Evolutionary conservation across 2,113 vertebrate species (phyloP).

Genomic region (Periophthalmodon schlosseri): DNA sequence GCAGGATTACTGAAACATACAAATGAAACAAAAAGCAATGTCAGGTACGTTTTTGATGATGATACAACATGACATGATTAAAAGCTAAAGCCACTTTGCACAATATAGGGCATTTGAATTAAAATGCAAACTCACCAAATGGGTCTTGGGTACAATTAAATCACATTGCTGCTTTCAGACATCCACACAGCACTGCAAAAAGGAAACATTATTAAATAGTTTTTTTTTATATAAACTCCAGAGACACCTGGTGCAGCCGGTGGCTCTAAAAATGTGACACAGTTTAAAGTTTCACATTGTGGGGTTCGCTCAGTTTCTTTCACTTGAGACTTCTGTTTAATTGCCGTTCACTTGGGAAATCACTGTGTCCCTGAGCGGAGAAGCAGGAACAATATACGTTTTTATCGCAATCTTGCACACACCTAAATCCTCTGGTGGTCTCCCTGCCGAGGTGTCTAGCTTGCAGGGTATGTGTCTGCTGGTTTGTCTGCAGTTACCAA

Average conservation of each 20-base stretch:
- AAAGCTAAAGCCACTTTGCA: slow-evolving; percentile 17
- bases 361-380: slow-evolving; percentile 45
- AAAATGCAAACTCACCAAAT: slow-evolving; percentile 44
- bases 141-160: slow-evolving; percentile 29
- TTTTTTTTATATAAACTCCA: slow-evolving; percentile 18
- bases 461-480: slow-evolving; percentile 17
- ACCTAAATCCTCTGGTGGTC: slow-evolving; percentile 10
- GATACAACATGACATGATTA: too few species aligned
- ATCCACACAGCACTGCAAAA: slow-evolving; percentile 25
- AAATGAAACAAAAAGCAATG: too few species aligned
- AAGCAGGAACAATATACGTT: slow-evolving; percentile 17
- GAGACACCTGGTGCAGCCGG: slow-evolving; percentile 46
- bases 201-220: slow-evolving; percentile 16
- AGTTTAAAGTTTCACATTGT: slow-evolving; percentile 23
- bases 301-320: slow-evolving; percentile 50
- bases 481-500: slow-evolving; percentile 28
- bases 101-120: slow-evolving; percentile 48
- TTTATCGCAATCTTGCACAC: slow-evolving; percentile 14
- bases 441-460: slow-evolving; percentile 8
- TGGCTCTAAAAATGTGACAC: slow-evolving; percentile 35
- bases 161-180: slow-evolving; percentile 36
- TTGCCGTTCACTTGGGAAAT: slow-evolving; percentile 59
- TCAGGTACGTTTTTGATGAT: too few species aligned
- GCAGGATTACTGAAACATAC: neutral
- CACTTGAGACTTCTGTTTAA: slow-evolving; percentile 61